Conservation (phyloP, 2,797 vertebrate species). For the Sebastes cheni region DNA sequence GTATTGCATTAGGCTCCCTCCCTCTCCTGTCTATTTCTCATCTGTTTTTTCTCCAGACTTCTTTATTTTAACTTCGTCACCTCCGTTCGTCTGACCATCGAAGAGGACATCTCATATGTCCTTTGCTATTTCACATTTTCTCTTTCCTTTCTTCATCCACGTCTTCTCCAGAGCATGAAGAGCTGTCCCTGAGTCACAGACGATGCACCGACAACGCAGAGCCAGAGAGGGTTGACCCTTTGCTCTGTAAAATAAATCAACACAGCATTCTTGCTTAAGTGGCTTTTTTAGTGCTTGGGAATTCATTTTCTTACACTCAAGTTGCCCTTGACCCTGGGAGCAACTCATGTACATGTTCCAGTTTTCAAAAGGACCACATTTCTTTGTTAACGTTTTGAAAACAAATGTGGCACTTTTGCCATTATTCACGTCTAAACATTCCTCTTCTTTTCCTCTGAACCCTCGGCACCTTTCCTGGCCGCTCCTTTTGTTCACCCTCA, state of each 20-base stretch:
- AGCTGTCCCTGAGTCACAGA: slow-evolving; percentile 83
- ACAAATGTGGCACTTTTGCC: neutral
- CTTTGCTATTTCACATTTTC: slow-evolving; percentile 9
- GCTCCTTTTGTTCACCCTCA: neutral
- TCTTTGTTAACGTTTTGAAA: slow-evolving; percentile 26
- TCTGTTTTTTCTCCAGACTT: too few relatives aligned
- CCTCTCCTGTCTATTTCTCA: neutral
- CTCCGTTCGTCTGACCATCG: neutral
- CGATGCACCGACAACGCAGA: slow-evolving; percentile 76
- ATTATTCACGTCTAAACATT: slow-evolving; percentile 10
- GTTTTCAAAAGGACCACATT: slow-evolving; percentile 59
- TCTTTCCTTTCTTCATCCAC: slow-evolving; percentile 15
- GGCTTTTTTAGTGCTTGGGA: slow-evolving; percentile 88
- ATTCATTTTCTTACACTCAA: slow-evolving; percentile 86
- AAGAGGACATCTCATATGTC: slow-evolving; percentile 4
- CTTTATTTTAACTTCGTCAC: neutral
- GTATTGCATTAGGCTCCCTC: neutral
- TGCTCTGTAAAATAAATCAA: slow-evolving; percentile 90
- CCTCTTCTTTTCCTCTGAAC: slow-evolving; percentile 6
- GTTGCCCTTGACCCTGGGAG: slow-evolving; percentile 90
- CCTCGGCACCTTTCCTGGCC: neutral
- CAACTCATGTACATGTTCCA: slow-evolving; percentile 79
- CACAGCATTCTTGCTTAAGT: slow-evolving; percentile 91
- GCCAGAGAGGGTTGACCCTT: slow-evolving; percentile 79
- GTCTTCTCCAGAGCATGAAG: slow-evolving; percentile 52